A percentile compares a stretch with the other conserved stretches of the same genome.
Conservation (phyloP, 2,888 invertebrate genomes). For the Neocrepidodera transversa region DNA sequence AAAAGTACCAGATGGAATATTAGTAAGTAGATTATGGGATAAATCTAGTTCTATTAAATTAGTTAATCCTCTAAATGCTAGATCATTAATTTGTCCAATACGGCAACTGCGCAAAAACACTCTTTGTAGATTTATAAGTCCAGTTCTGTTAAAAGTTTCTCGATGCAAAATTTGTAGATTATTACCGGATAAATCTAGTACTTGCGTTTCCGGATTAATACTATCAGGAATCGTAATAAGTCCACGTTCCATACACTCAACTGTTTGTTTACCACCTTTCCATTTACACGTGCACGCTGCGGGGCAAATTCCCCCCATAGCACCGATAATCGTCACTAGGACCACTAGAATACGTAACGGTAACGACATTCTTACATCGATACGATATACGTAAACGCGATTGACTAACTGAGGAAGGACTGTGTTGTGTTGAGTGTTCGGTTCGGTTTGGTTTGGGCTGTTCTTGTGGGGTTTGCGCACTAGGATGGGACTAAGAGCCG, state of each 20-base stretch:
- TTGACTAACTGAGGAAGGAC: conserved; percentile 6
- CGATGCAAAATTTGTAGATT: conserved; percentile 83
- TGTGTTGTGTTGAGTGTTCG: conserved; percentile 25
- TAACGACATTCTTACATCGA: conserved; percentile 20
- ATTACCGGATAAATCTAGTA: conserved; percentile 88
- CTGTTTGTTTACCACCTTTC: conserved; percentile 93
- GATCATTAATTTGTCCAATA: conserved; percentile 84
- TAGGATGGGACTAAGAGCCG: conserved; percentile 60
- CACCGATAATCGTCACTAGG: conserved; percentile 22
- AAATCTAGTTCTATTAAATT: conserved; percentile 91
- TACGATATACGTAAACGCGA: conserved; percentile 7
- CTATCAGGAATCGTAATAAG: conserved; percentile 85
- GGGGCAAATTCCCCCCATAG: conserved; percentile 72
- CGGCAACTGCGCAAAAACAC: conserved; percentile 84
- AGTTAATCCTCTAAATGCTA: conserved; percentile 84
- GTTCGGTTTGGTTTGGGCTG: conserved; percentile 60
- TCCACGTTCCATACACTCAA: conserved; percentile 85
- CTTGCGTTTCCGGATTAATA: conserved; percentile 89
- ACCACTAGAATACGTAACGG: conserved; percentile 21
- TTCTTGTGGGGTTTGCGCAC: conserved; percentile 57
- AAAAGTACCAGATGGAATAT: conserved; percentile 82
- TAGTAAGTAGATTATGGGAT: conserved; percentile 81
- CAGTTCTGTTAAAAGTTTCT: conserved; percentile 82
- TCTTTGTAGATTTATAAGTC: conserved; percentile 85
- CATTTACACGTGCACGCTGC: conserved; percentile 88